Evolutionary conservation across 2,113 vertebrate species (phyloP), one percentile per base, ranked within the genome.

Genomic region (Danionella cerebrum): DNA sequence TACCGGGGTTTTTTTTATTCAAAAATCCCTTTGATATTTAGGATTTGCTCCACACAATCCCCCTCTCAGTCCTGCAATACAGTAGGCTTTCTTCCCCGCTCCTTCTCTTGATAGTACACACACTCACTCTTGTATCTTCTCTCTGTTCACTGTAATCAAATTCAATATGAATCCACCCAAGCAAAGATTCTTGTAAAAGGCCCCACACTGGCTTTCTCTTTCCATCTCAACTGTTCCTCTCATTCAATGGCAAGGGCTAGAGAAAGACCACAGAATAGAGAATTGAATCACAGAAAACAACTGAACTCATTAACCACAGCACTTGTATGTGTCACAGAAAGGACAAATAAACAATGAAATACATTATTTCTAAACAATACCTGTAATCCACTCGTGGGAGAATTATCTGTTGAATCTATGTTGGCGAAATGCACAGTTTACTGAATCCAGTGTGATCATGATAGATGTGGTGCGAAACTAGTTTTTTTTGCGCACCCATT

Each of bases 101-200:
- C 67, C 38, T 45, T 64, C 45, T 13, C 8, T 44, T 21, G 12
- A 65, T 54, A 62, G 42, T 50, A 18, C 58, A 51, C 50, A 67
- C 27, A 41, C 31, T 24, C 55, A 39, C 57, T 39, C 45, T 21
- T 55, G 55, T 29, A 54, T 72, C 47, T 47, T 44, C 45, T 53
- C 47, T 72, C 39, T 33, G 68, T 67, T 55, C 60, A 27, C 16
- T 33, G 19, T 68, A 62, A 66, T 59, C 65, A 36, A 57, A 38
- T 39, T 58, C 64, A 75, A 57, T 59, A 38, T 0, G 27, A 75
- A 60, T 60, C 53, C 75, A 73, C 63, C 33, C 52, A 64, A 53
- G 53, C 29, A 19, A 38, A 36, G 24, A 24, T 6, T 22, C 38
- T 48, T 27, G 13, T 58, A 39, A 55, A 51, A 45, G 36, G 35